Evolutionary conservation across 2,113 vertebrate species (phyloP), one percentile per base, ranked within the genome.

Genomic region (Stictonetta naevosa): DNA sequence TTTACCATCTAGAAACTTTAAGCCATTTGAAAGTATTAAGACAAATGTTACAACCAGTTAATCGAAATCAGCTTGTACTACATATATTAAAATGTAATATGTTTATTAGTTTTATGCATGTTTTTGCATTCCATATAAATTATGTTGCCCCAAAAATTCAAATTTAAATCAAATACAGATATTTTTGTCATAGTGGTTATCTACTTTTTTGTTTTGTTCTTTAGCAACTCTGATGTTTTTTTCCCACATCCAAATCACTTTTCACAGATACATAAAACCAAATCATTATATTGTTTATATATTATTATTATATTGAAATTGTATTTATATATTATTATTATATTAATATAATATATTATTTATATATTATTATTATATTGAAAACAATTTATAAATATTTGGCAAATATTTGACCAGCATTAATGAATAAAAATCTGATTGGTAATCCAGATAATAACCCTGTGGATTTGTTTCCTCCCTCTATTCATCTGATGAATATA

Each of bases 341-440:
- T 38, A 38, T 38, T 38, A 10, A 38, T 8, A 38, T 38, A 8
- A 38, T 38, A 38, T 38, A n/a, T n/a, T n/a, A n/a, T n/a, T 38
- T 38, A 38, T 38, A 38, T 38, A 38, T 38, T 40, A 40, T 40
- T 40, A 40, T 40, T 40, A 40, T 40, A 40, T 40, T 40, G 11
- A 87, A 67, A 89, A 77, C 42, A 90, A 4, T 90, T 94, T 77
- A 68, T 62, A 86, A 88, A 83, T 87, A 55, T 72, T 94, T 89
- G 95, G 56, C 60, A 89, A 88, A 93, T 66, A 6, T 10, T 50
- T 83, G 48, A 52, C 63, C 40, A 91, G 84, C 12, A 64, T 78
- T 78, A 93, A 73, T 56, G 40, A 59, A 81, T 87, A 92, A 95
- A 95, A 92, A 83, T 78, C 4, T 87, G 62, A 83, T 93, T 77